phyloP scores from a whole-genome alignment of 2,113 vertebrate genomes.

The Cyanoramphus novaezelandiae region DNA sequence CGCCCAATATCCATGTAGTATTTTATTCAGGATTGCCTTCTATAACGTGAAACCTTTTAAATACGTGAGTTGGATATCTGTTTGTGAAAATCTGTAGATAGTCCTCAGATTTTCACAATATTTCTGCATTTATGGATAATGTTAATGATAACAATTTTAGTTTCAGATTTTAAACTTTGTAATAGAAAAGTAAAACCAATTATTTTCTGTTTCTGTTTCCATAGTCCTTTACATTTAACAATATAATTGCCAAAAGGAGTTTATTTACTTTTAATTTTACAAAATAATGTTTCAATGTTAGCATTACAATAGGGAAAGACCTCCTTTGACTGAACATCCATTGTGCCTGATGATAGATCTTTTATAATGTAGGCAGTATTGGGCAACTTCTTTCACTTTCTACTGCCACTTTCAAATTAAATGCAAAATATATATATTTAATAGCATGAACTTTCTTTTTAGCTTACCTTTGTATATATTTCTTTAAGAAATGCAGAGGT shows the following conservation, averaged over 20 bases:
- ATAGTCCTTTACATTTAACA: background rate
- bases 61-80: background rate
- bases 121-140: background rate
- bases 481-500: background rate
- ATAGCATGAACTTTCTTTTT: background rate
- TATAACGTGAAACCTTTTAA: background rate
- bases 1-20: background rate
- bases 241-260: background rate
- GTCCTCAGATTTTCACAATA: background rate
- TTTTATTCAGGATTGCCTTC: background rate
- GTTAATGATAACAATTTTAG: background rate
- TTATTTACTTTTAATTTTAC: background rate
- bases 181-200: background rate
- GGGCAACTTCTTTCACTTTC: background rate
- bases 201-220: background rate
- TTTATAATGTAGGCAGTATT: background rate
- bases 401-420: background rate
- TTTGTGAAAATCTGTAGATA: background rate
- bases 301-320: background rate
- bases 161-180: background rate
- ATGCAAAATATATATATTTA: background rate
- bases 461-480: background rate
- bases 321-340: background rate
- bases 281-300: background rate
- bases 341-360: background rate